Base-by-base conservation (phyloP, 2,888 invertebrate species). In the Lithophane socia region DNA sequence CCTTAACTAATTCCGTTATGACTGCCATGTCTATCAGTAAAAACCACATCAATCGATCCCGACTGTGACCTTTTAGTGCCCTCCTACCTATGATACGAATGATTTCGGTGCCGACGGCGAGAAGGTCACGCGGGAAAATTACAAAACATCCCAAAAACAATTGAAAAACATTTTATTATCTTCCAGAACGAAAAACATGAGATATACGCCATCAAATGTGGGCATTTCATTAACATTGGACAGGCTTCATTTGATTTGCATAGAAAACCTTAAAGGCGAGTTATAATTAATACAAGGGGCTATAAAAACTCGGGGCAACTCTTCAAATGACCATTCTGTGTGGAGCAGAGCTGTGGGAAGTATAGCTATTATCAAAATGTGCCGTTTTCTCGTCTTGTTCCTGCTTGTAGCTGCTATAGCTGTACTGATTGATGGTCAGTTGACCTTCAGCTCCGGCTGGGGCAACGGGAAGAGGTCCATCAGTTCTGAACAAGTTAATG, bases 371-470 rank as follows among this genome's bases (percentile, higher is more conserved):
- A 42, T 60, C 71, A 91, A 81, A 70, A 94, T 91, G 93, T 90
- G 86, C 89, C 93, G 90, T 80, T 88, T 87, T 67, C 77, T 88
- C 29, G 82, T 89, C 69, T 75, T 92, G 76, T 84, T 87, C 21
- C 66, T 93, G 69, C 37, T 92, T 13, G 37, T 93, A 29, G 86
- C 91, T 9, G 86, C 89, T 21, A 65, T 92, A 9, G 73, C 91
- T 52, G 85, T 92, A 68, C 72, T 91, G 0, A 77, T 93, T 0
- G 92, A 94, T n/a, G 97, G 95, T 0, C 97, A 97, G 89, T 92
- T 97, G 63, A 97, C 97, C 13, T 97, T 97, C 88, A 97, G 97
- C 56, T 96, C 97, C 1, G 96, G 95, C 7, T 97, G 97, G 97
- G 97, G 97, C 3, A 92, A 93, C 69, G 93, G 93, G 0, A 97